Conservation (phyloP, 2,888 invertebrate genomes). For the Ctenicera cuprea region DNA sequence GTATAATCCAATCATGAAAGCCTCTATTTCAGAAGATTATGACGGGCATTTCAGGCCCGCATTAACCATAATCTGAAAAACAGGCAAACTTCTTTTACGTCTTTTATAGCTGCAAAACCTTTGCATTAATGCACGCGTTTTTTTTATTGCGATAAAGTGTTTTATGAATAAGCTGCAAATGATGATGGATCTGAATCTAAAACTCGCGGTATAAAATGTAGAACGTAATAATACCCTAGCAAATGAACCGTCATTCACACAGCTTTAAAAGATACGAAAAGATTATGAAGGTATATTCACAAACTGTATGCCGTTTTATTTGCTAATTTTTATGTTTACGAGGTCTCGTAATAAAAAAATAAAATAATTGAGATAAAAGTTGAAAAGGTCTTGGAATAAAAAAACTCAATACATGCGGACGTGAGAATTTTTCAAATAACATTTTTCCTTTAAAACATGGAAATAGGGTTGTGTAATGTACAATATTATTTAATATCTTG, state of each 20-base stretch:
- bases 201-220: background rate
- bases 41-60: too few relatives aligned
- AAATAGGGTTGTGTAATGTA: background rate
- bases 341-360: background rate
- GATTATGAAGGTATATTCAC: background rate
- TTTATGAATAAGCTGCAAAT: slow-evolving; percentile 17
- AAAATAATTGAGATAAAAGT: background rate
- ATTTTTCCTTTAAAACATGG: background rate
- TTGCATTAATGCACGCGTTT: background rate
- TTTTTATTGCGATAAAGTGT: background rate
- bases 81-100: background rate
- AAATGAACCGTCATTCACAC: background rate
- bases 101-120: background rate
- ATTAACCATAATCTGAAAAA: background rate
- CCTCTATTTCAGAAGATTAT: background rate
- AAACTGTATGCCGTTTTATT: too few relatives aligned
- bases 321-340: too few relatives aligned
- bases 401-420: background rate
- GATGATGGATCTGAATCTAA: slow-evolving; percentile 17
- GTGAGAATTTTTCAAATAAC: background rate
- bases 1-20: background rate
- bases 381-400: background rate
- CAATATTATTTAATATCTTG: background rate
- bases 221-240: background rate
- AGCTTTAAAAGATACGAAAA: background rate